Evolutionary conservation across 2,888 invertebrate genomes (phyloP), one percentile per base, ranked within the genome.

Genomic region (Calliscelio sp.): DNA sequence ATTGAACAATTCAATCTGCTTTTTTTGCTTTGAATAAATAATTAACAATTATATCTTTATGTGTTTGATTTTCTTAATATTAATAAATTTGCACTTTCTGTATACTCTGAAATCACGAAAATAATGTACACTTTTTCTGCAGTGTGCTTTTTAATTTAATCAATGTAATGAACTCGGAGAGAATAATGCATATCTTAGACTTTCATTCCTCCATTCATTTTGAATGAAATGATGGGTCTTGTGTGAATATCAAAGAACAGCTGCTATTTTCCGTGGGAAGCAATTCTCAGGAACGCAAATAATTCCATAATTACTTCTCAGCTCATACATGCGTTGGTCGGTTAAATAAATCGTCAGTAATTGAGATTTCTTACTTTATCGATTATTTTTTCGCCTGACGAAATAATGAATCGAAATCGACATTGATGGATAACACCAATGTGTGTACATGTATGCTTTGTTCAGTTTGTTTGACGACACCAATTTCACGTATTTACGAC

Each of bases 231-330:
- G 71, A 71, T 20, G 20, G 32, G 20, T 46, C 44, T 71, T 59
- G 57, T 59, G 44, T 59, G 71, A 71, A 59, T 22, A 16, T 28
- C 71, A 46, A 57, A 32, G 57, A 57, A 71, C 59, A 32, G 57
- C 18, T n/a, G 35, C 57, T 44, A 57, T 71, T 71, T 44, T 46
- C 71, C 41, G n/a, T 1, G 41, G n/a, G 5, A 41, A 57, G 46
- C 18, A 55, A 71, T 57, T 57, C 57, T 10, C 8, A 22, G 57
- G 46, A 57, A 71, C 14, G 44, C 46, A 32, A 71, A 71, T 57
- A 49, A 49, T 49, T 49, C 10, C 49, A 49, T 49, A 49, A 49
- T 49, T 49, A 61, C 73, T 73, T 61, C 38, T 24, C 22, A 35
- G 44, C 22, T 46, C 32, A 46, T 49, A 59, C 57, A 49, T 46